Base-by-base conservation (phyloP, 37 sponge, comb jelly and placozoan species). In the Agelas oroides region DNA sequence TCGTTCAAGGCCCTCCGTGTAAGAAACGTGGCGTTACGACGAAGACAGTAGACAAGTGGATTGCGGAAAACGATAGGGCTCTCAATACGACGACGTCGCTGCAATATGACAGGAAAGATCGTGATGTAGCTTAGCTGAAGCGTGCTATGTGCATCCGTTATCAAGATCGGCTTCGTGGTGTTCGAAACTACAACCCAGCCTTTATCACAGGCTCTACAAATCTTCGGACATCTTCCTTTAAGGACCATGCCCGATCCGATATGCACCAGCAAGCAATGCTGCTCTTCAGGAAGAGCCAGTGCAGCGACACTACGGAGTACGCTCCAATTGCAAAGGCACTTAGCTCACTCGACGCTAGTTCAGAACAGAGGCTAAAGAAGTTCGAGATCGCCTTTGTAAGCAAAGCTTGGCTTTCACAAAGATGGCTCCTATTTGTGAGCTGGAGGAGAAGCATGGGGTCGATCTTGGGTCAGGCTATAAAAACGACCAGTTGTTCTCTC, bases 361-460 rank as follows among this genome's bases (percentile, higher is more conserved):
- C 62, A 5, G 46, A 52, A 54, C 25, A 35, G 31, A 27, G 25
- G 70, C 58, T 30, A 35, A 74, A 69, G 60, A 87, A 87, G 59
- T 79, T 87, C 25, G 88, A 87, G 28, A 65, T 79, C 0, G 82
- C 82, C 15, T 88, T 18, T 75, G 75, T 53, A 87, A 87, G 33
- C 75, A 87, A 46, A 59, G 58, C n/a, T 18, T 87, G 19, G 65
- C 88, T 8, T 74, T 72, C 24, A 23, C 66, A 21, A 87, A 87
- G 59, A 87, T 80, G 88, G 60, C 64, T 34, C 56, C 88, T 70
- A 28, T 87, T 12, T 87, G 88, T 27, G 55, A 87, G 35, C 73
- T 87, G 17, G 80, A 87, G 60, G 88, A 87, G 67, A 71, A 77
- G 24, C 88, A 87, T 65, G 74, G 80, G 40, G 88, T 79, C 19